phyloP scores from a whole-genome alignment of 2,888 invertebrate genomes.

The Drosophila suboccidentalis region DNA sequence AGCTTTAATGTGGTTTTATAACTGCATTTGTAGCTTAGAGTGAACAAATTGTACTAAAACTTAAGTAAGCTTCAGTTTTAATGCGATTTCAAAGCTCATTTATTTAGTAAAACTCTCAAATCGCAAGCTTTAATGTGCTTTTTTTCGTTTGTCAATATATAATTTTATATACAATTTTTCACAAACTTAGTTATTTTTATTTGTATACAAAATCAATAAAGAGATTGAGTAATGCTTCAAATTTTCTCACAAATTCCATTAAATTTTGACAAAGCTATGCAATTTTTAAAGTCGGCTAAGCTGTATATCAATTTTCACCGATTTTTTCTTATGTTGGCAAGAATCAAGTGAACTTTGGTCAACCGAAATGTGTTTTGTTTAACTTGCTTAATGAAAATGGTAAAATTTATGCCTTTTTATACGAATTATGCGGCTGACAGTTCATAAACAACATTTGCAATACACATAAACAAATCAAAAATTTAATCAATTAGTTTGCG shows the following conservation, averaged over 20 bases:
- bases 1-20: slow-evolving; percentile 6
- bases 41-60: not conserved
- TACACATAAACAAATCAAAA: slow-evolving; percentile 54
- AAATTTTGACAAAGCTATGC: too few species aligned
- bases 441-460: slow-evolving; percentile 48
- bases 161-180: too few species aligned
- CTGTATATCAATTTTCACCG: slow-evolving; percentile 2
- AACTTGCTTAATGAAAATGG: slow-evolving; percentile 29
- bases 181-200: too few species aligned
- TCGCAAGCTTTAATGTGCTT: too few species aligned
- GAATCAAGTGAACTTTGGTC: slow-evolving; percentile 35
- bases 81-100: not conserved
- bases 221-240: too few species aligned
- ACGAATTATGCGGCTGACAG: slow-evolving; percentile 41
- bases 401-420: slow-evolving; percentile 48
- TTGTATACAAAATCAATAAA: too few species aligned
- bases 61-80: not conserved
- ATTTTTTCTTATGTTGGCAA: slow-evolving; percentile 25
- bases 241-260: too few species aligned
- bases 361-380: slow-evolving; percentile 21
- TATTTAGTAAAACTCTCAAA: not conserved
- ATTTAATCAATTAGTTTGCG: slow-evolving; percentile 56
- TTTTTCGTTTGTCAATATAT: too few species aligned
- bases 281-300: not conserved
- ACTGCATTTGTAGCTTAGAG: not conserved